A percentile compares a stretch with the other conserved stretches of the same genome.
These are phyloP conservation scores for Ceryle rudis DNA, from an alignment of 2,797 vertebrate genomes.

Conservation along the genomic window DNA sequence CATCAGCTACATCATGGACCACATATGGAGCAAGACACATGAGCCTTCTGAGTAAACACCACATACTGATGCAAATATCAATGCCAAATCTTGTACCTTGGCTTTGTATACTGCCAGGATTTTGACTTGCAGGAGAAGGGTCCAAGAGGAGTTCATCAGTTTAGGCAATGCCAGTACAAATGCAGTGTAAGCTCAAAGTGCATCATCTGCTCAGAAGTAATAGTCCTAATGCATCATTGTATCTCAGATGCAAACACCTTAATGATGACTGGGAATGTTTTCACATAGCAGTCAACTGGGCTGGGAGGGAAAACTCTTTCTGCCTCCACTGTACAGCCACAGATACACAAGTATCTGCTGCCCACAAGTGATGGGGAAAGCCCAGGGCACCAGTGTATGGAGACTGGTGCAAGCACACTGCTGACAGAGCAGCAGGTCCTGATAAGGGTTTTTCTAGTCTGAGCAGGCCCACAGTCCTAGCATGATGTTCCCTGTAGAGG, in stretches of 20 bases:
- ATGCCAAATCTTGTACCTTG: background rate
- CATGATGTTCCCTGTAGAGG: background rate
- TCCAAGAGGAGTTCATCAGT: background rate
- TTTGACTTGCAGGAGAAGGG: background rate
- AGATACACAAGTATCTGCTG: background rate
- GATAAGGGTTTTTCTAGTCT: slow-evolving; percentile 7
- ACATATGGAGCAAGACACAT: background rate
- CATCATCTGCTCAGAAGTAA: background rate
- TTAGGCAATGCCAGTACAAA: background rate
- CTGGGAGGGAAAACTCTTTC: background rate
- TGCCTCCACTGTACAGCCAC: background rate
- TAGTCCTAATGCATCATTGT: rapidly evolving
- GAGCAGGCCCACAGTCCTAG: background rate
- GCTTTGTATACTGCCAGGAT: background rate
- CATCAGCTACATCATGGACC: background rate
- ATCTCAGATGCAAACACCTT: background rate
- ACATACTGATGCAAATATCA: background rate
- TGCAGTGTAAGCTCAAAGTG: rapidly evolving
- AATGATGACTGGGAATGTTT: background rate
- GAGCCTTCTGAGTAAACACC: background rate
- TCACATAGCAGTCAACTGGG: background rate
- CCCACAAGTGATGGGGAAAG: slow-evolving; percentile 10
- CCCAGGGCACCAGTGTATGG: background rate
- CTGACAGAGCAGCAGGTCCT: slow-evolving; percentile 39
- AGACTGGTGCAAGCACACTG: background rate